Evolutionary conservation across 1,140 invertebrate species (phyloP), one percentile per base, ranked within the genome.

Genomic region (Drosophila mauritiana): DNA sequence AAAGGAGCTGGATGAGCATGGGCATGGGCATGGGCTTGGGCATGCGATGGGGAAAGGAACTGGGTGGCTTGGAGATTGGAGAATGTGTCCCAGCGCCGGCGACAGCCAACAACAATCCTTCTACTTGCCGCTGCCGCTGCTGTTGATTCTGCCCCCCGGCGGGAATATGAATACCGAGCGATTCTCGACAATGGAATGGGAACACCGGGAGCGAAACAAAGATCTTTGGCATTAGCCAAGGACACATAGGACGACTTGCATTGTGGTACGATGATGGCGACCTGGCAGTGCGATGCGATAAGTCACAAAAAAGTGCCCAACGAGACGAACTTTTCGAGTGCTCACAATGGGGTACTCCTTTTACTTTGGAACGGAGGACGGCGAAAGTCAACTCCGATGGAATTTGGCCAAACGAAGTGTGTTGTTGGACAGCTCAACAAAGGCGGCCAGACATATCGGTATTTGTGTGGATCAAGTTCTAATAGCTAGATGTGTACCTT

Each of bases 151-250:
- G 17, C 15, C 15, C 27, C 27, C 27, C 25, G n/a, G n/a, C 8
- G 39, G 12, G 39, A 36, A 63, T 59, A 59, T 43, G 39, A 63
- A 42, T 57, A 45, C 40, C 25, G 10, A 34, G 3, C 37, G 39
- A 37, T 53, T 53, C n/a, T 22, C 13, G 37, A 42, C 53, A 54
- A 54, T 39, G 36, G 52, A 54, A 54, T 37, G 20, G 52, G 20
- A 39, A 31, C 36, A 61, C 37, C 22, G 22, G 39, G 39, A 56
- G 51, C 17, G 11, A 53, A 36, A 22, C 31, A 53, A 53, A 37
- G 31, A 53, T 53, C 51, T 37, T 53, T 15, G 13, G 8, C 34
- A 53, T 37, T 37, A 37, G 51, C 39, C 54, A 56, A 56, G 54
- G 54, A 56, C 53, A 25, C 17, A 13, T 12, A 1, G 13, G 2